Evolutionary conservation across 2,888 invertebrate genomes (phyloP).

Genomic region (Eucera pruinosa): DNA sequence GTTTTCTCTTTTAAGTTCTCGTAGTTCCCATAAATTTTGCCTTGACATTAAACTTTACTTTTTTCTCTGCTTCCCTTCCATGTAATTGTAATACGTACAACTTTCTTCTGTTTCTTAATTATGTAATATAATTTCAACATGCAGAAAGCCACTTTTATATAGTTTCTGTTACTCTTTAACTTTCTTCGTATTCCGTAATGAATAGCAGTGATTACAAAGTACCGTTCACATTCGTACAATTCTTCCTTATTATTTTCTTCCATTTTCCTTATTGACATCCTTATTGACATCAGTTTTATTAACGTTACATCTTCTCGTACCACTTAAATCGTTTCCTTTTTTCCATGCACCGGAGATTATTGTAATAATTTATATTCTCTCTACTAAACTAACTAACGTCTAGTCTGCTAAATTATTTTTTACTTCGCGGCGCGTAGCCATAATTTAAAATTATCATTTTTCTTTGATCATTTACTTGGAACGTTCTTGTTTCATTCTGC

Average conservation of each 20-base stretch:
- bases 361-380: too few species aligned
- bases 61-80: neutral
- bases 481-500: constrained; percentile 2
- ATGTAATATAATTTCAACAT: constrained; percentile 5
- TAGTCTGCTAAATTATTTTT: neutral
- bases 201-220: constrained; percentile 21
- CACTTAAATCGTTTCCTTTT: too few species aligned
- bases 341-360: too few species aligned
- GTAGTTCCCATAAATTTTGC: constrained; percentile 1
- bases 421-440: too few species aligned
- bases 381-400: too few species aligned
- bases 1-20: neutral
- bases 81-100: constrained; percentile 17
- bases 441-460: too few species aligned
- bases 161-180: constrained; percentile 23
- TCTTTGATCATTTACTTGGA: constrained; percentile 5
- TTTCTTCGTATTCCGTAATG: constrained; percentile 10
- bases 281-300: constrained; percentile 19
- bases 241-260: constrained; percentile 29
- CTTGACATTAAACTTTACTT: constrained; percentile 5
- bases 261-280: constrained; percentile 33
- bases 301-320: constrained; percentile 5
- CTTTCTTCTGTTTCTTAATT: constrained; percentile 30
- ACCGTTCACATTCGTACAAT: constrained; percentile 21
- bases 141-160: neutral